A percentile compares a stretch with the other conserved stretches of the same genome.
These are phyloP conservation scores for Leucopsar rothschildi DNA, from an alignment of 2,113 vertebrate genomes.

Conservation along the genomic window DNA sequence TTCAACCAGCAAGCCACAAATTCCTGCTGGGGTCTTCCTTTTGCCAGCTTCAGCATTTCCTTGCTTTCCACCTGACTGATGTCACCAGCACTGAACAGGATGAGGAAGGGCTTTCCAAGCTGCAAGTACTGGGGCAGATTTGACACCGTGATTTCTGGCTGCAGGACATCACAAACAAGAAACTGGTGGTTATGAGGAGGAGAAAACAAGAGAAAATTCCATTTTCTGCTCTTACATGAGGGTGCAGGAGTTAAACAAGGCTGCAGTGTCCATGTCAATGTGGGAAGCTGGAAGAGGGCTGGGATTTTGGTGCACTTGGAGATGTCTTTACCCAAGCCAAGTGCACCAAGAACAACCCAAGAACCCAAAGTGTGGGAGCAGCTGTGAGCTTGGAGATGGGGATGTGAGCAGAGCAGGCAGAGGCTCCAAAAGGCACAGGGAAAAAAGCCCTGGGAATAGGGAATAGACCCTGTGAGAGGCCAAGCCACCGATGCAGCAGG, in stretches of 20 bases:
- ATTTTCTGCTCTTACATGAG: accelerated
- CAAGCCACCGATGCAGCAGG: not conserved
- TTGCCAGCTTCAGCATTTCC: conserved; percentile 71
- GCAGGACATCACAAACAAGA: not conserved
- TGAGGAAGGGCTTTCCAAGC: conserved; percentile 80
- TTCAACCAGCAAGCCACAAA: conserved; percentile 88
- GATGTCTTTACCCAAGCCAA: not conserved
- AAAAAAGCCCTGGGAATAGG: not conserved
- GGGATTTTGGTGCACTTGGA: not conserved
- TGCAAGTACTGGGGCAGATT: conserved; percentile 82
- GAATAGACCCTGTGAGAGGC: accelerated
- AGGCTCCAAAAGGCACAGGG: not conserved
- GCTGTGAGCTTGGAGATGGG: not conserved
- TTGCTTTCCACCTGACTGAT: conserved; percentile 62
- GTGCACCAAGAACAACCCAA: too few relatives aligned
- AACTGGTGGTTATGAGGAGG: not conserved
- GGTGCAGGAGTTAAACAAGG: not conserved
- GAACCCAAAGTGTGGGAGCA: not conserved
- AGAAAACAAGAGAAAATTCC: not conserved
- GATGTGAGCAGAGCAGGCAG: not conserved
- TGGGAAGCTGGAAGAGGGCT: not conserved
- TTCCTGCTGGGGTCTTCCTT: conserved; percentile 24
- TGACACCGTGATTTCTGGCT: conserved; percentile 91
- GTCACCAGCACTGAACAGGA: conserved; percentile 83
- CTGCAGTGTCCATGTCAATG: accelerated